Conservation (phyloP, 2,797 vertebrate genomes). For the Gymnoscopelus braueri region DNA sequence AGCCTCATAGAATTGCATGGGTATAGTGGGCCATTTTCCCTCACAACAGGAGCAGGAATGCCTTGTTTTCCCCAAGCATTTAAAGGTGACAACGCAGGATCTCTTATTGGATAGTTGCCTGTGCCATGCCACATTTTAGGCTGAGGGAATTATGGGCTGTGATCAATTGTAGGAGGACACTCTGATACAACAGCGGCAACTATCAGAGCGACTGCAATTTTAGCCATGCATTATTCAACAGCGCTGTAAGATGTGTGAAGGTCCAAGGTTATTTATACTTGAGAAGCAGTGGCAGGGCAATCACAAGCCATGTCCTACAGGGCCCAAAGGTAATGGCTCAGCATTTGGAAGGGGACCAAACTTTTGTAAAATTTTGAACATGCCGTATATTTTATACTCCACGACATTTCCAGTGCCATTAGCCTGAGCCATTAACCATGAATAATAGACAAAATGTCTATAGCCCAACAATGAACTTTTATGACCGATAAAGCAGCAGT, state of each 20-base stretch:
- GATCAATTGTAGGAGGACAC: constrained; percentile 54
- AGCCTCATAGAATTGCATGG: constrained; percentile 23
- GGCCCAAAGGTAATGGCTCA: constrained; percentile 51
- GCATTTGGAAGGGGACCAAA: constrained; percentile 43
- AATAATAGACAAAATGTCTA: constrained; percentile 15
- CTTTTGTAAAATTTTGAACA: constrained; percentile 39
- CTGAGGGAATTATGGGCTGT: constrained; percentile 59
- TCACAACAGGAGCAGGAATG: constrained; percentile 30
- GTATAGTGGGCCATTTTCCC: constrained; percentile 50
- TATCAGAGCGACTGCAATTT: constrained; percentile 73
- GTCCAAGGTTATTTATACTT: constrained; percentile 73
- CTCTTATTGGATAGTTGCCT: constrained; percentile 45
- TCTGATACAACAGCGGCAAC: constrained; percentile 53
- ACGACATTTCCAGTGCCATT: constrained; percentile 34
- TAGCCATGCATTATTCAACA: constrained; percentile 77
- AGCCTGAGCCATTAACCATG: constrained; percentile 6
- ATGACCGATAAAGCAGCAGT: constrained; percentile 8
- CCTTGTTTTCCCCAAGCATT: constrained; percentile 12
- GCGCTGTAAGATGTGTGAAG: constrained; percentile 62
- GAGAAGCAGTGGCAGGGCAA: constrained; percentile 66
- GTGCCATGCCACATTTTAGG: constrained; percentile 57
- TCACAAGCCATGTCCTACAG: constrained; percentile 51
- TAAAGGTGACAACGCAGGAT: constrained; percentile 62
- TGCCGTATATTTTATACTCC: constrained; percentile 14
- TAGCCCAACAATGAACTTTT: constrained; percentile 3